phyloP scores from a whole-genome alignment of 2,888 invertebrate genomes.

The Ornithoptera priamus region DNA sequence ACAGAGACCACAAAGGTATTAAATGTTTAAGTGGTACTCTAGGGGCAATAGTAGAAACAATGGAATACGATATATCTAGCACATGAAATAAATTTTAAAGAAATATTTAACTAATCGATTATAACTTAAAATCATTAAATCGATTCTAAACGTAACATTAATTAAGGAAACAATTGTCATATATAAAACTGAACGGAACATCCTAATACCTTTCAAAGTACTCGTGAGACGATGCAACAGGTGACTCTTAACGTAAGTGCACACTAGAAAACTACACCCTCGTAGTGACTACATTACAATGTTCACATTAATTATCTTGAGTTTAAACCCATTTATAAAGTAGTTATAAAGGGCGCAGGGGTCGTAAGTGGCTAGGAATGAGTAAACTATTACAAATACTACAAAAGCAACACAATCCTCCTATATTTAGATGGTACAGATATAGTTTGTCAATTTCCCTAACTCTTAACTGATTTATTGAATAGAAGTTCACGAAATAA shows the following conservation, averaged over 20 bases:
- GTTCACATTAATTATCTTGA: constrained; percentile 1
- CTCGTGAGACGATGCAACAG: constrained; percentile 10
- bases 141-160: not conserved
- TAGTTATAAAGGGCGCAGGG: not conserved
- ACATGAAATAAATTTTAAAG: not conserved
- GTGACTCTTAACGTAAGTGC: constrained; percentile 14
- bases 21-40: not conserved
- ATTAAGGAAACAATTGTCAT: not conserved
- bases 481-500: not conserved
- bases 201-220: constrained; percentile 6
- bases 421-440: not conserved
- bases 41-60: not conserved
- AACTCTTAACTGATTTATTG: not conserved
- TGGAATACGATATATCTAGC: not conserved
- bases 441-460: not conserved
- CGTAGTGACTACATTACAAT: constrained; percentile 3
- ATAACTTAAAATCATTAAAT: not conserved
- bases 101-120: not conserved
- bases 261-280: not conserved
- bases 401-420: not conserved
- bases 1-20: constrained; percentile 4
- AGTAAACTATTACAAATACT: not conserved
- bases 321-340: not conserved
- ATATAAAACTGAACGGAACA: not conserved
- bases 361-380: not conserved